Evolutionary conservation across 2,113 vertebrate genomes (phyloP).

Genomic region (Opisthocomus hoazin): DNA sequence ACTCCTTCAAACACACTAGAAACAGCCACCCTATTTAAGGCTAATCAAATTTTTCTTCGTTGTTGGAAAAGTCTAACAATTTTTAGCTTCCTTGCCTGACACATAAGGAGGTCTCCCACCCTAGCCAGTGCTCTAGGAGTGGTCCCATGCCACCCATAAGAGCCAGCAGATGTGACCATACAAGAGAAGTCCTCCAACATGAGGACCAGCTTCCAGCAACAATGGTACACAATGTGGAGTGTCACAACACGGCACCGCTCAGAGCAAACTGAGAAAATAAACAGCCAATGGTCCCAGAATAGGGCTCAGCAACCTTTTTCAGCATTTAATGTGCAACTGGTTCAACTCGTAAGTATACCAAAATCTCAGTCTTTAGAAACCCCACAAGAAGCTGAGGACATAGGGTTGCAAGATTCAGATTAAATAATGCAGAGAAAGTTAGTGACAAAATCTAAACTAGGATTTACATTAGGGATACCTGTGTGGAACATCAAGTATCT

Average conservation of each 20-base stretch:
- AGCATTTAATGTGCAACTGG: not conserved
- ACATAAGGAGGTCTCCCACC: not conserved
- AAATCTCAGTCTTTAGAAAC: not conserved
- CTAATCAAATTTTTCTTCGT: not conserved
- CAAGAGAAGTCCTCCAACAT: not conserved
- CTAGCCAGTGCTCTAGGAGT: not conserved
- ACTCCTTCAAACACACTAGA: not conserved
- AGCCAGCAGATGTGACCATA: not conserved
- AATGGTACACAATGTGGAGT: no score
- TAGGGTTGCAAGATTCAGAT: not conserved
- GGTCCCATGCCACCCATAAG: not conserved
- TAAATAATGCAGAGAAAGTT: not conserved
- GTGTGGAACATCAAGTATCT: no score
- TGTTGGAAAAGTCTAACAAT: not conserved
- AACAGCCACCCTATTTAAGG: accelerated
- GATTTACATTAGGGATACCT: not conserved
- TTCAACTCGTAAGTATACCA: not conserved
- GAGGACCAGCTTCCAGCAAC: not conserved
- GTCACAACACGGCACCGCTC: not conserved
- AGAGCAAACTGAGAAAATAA: not conserved
- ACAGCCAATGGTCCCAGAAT: not conserved
- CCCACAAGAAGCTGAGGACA: not conserved
- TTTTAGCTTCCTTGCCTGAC: not conserved
- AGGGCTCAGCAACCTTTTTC: not conserved
- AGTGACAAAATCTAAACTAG: not conserved